Percentiles rank a stretch among this genome's conserved stretches.
Conservation (phyloP, 2,113 vertebrate species). For the Tenebrosternarchus preto region DNA sequence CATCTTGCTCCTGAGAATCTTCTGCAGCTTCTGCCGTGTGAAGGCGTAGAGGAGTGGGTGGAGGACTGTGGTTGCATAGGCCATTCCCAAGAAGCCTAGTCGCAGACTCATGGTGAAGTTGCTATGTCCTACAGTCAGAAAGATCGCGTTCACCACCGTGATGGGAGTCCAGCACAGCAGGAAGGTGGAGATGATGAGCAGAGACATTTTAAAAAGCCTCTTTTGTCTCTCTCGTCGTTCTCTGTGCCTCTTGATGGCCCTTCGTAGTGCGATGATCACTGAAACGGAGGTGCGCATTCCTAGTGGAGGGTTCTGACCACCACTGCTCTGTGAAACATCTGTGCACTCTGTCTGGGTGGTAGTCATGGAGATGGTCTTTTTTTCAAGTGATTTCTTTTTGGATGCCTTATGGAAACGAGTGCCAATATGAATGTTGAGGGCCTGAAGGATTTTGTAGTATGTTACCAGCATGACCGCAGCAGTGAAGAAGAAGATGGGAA, state of each 20-base stretch:
- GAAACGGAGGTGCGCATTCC: slow-evolving; percentile 92
- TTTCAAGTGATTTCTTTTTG: slow-evolving; percentile 92
- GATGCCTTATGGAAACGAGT: slow-evolving; percentile 90
- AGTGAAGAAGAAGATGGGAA: slow-evolving; percentile 98
- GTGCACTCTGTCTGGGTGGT: slow-evolving; percentile 84
- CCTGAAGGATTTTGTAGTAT: slow-evolving; percentile 97
- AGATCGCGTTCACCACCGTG: slow-evolving; percentile 90
- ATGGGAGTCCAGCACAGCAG: slow-evolving; percentile 97
- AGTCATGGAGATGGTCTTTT: slow-evolving; percentile 92
- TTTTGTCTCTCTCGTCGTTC: slow-evolving; percentile 90
- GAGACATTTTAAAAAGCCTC: slow-evolving; percentile 92
- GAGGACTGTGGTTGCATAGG: slow-evolving; percentile 94
- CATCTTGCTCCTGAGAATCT: slow-evolving; percentile 95
- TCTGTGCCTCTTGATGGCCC: slow-evolving; percentile 90
- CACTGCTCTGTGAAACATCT: slow-evolving; percentile 82
- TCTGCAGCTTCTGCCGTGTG: slow-evolving; percentile 96
- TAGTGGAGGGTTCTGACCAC: slow-evolving; percentile 72
- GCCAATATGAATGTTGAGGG: slow-evolving; percentile 96
- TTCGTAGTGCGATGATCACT: slow-evolving; percentile 91
- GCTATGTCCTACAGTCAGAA: slow-evolving; percentile 90
- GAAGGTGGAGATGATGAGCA: slow-evolving; percentile 95
- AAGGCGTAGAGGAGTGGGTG: slow-evolving; percentile 95
- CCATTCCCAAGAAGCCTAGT: slow-evolving; percentile 94
- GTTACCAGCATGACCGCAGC: slow-evolving; percentile 95
- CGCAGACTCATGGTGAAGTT: slow-evolving; percentile 87